Evolutionary conservation across 2,113 vertebrate genomes (phyloP).

Genomic region (Nicator chloris): DNA sequence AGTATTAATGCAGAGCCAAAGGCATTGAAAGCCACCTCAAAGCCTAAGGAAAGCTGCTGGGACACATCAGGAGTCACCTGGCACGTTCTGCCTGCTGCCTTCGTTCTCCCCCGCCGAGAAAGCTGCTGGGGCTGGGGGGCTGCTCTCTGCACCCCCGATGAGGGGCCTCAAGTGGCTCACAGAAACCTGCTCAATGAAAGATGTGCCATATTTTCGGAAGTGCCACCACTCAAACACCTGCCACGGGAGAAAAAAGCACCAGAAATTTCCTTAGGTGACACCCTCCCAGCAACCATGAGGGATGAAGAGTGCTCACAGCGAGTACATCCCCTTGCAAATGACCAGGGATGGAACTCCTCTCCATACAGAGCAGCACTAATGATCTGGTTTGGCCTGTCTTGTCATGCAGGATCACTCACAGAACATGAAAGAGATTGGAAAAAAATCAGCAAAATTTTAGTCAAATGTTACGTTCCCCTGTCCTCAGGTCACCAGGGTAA

Average conservation of each 20-base stretch:
- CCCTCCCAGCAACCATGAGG: neutral
- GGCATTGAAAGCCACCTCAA: neutral
- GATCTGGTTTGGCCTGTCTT: neutral
- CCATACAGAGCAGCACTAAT: neutral
- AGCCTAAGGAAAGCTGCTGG: neutral
- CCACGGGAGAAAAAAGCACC: neutral
- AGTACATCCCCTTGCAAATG: neutral
- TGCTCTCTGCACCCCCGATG: constrained; percentile 87
- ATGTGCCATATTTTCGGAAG: constrained; percentile 94
- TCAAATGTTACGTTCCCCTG: neutral
- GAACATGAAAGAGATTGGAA: neutral
- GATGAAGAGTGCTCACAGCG: neutral
- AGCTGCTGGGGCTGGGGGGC: constrained; percentile 72
- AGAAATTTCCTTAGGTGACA: neutral
- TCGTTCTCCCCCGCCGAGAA: constrained; percentile 86
- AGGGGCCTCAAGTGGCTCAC: constrained; percentile 93
- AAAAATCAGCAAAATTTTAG: neutral
- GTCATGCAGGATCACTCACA: neutral
- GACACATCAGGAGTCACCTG: constrained; percentile 74
- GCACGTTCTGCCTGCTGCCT: constrained; percentile 82
- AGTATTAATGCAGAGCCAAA: neutral
- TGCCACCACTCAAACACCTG: constrained; percentile 99
- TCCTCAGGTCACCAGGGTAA: neutral
- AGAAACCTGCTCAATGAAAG: constrained; percentile 98
- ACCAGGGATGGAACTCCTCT: neutral